Evolutionary conservation across 2,797 vertebrate genomes (phyloP), one percentile per base, ranked within the genome.

Genomic region (Enteromius paludinosus): DNA sequence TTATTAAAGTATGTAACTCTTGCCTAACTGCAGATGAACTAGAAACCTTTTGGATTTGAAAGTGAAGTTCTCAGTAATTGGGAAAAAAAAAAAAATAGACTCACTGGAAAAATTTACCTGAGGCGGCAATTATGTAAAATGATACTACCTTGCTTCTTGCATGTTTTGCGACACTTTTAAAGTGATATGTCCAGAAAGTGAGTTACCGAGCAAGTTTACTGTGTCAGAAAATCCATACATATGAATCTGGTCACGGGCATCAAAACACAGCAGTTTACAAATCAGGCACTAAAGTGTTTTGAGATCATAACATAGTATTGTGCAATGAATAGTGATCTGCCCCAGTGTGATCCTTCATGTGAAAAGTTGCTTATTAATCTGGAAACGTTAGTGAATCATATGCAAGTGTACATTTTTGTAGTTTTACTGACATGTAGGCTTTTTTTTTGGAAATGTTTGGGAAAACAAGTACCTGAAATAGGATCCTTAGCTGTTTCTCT

Each of bases 401-500:
- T n/a, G 10, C 4, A n/a, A n/a, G 0, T 0, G 5, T 38, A 17
- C 2, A 35, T 35, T 52, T 52, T 52, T 52, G 18, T 20, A n/a
- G 15, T 33, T 30, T 33, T 52, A 18, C 45, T 59, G 3, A 52
- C n/a, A 23, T n/a, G 49, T n/a, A 30, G 18, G 11, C 5, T 1
- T 8, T 47, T 20, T 54, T 20, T 8, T 52, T 20, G 52, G 1
- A n/a, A 23, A 23, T 41, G n/a, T 61, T 38, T 41, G 30, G 45
- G 8, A 62, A 6, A 12, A 38, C 23, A 12, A 1, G 18, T 82
- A 97, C 96, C 96, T 87, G 92, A 72, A 83, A 95, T 79, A 0
- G 94, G 96, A 45, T 90, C 87, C 0, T 89, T 86, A 59, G 95
- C 1, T n/a, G 87, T 82, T 97, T 97, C 70, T 97, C 96, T 15